Base-by-base conservation (phyloP, 2,113 vertebrate genomes). In the Egretta garzetta region DNA sequence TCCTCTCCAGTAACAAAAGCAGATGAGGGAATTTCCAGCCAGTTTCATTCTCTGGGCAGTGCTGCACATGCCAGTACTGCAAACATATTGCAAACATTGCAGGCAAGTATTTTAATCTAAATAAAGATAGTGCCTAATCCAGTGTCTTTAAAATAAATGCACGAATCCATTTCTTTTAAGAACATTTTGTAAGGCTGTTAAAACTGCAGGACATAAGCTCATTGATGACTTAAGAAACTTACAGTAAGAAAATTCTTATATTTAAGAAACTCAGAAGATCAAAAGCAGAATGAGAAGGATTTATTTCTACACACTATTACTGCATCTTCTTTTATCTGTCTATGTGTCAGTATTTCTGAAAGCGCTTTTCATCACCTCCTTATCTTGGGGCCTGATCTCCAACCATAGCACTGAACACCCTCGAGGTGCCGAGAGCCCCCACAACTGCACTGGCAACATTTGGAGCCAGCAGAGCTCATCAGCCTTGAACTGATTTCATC, bases 321-420 rank as follows among this genome's bases (percentile, higher is more conserved):
- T 86, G 76, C 67, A 70, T 58, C 67, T 91, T 86, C 90, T 95
- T 93, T 96, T 80, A 90, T 91, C 94, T 93, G 82, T 67, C 82
- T 72, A 1, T 58, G 64, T 41, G 93, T 91, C 92, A 80, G 76
- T 35, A 75, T 52, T 92, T 74, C 86, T 95, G 83, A 93, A 86
- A 62, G 80, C 47, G 53, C 84, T 87, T 95, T 93, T 97, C 93
- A 95, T 74, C 96, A 77, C 86, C 72, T 47, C 60, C 32, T 67
- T 97, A 92, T 89, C 94, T 86, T 0, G 0, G 47, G 39, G 56
- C 30, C 70, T 35, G 80, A 96, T 97, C 83, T 88, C 74, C 81
- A 82, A 32, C 81, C 63, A 17, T 5, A 59, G 75, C 82, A 22
- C 82, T 13, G 56, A 90, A 72, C 63, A 45, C 33, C 68, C 41